Base-by-base conservation (phyloP, 2,113 vertebrate genomes). In the Nesospiza acunhae region DNA sequence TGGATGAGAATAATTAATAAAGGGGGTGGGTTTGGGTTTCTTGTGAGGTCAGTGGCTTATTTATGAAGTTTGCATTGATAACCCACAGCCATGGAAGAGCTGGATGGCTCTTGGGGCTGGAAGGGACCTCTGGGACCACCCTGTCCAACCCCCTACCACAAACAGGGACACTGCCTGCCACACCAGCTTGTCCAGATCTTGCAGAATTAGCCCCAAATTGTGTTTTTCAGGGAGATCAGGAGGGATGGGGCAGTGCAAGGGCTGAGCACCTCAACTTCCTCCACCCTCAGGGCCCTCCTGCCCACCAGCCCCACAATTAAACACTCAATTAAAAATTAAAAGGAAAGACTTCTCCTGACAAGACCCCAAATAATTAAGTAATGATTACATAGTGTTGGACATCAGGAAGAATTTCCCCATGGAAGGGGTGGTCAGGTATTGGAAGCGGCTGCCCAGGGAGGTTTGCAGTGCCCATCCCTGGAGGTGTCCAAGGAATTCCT, bases 11-110 rank as follows among this genome's bases (percentile, higher is more conserved):
- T 33, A 7, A 44, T 88, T 44, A 59, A 33, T 1, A 21, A 41
- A 46, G 9, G 18, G 5, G 20, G 7, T 15, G 31, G 1, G 15
- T 19, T 28, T 13, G 56, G 50, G 1, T 28, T 0, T 2, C 46
- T 28, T 18, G 26, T 15, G 37, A 58, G 44, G 49, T 12, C 53
- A 19, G 41, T 1, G 23, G 75, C 13, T 76, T 33, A 0, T n/a
- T 72, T 16, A 5, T 6, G 26, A 31, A 6, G 4, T 1, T 4
- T 6, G 0, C 15, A 1, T 7, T 11, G 30, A 5, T 31, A 20
- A 41, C 2, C 50, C 24, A 24, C 23, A 35, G 47, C 41, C 26
- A 1, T 2, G 1, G 1, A 14, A 9, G 30, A n/a, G 75, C 66
- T 9, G 9, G 19, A 3, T 46, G 60, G 31, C 53, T 56, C n/a